These are phyloP conservation scores for Lipophrys pholis DNA, from an alignment of 2,113 vertebrate genomes.

Conservation along the genomic window DNA sequence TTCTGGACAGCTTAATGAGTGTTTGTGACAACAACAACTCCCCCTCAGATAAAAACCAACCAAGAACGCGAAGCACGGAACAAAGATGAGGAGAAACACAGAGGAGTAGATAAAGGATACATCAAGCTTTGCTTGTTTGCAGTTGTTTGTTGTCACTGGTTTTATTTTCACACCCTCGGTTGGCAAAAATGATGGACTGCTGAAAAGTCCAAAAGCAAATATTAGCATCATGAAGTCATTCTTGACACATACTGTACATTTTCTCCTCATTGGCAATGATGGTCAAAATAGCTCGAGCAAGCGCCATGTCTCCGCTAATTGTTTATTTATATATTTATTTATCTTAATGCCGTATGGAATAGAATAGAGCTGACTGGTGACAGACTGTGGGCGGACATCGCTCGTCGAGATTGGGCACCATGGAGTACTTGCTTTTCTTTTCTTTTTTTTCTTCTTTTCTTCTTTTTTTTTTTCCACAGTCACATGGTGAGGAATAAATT, in stretches of 20 bases:
- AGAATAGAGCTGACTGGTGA: slow-evolving; percentile 60
- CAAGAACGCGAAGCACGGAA: slow-evolving; percentile 15
- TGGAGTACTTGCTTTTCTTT: slow-evolving; percentile 56
- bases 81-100: slow-evolving; percentile 26
- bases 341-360: slow-evolving; percentile 50
- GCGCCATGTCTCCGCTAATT: slow-evolving; percentile 52
- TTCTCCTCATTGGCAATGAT: slow-evolving; percentile 42
- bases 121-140: slow-evolving; percentile 53
- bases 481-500: slow-evolving; percentile 52
- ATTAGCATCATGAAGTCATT: slow-evolving; percentile 51
- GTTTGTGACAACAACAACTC: slow-evolving; percentile 38
- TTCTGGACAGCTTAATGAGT: slow-evolving; percentile 47
- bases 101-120: slow-evolving; percentile 41
- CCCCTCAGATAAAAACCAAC: slow-evolving; percentile 3
- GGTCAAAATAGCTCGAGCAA: slow-evolving; percentile 50
- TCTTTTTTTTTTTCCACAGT: slow-evolving; percentile 46
- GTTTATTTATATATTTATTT: slow-evolving; percentile 33
- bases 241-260: slow-evolving; percentile 37
- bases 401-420: slow-evolving; percentile 47
- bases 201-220: slow-evolving; percentile 41
- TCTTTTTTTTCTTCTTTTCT: slow-evolving; percentile 26
- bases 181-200: slow-evolving; percentile 33
- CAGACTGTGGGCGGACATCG: slow-evolving; percentile 73
- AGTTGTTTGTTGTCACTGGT: slow-evolving; percentile 37
- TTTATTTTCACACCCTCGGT: slow-evolving; percentile 39